Evolutionary conservation across 2,888 invertebrate species (phyloP).

Genomic region (Dynastes hyllus): DNA sequence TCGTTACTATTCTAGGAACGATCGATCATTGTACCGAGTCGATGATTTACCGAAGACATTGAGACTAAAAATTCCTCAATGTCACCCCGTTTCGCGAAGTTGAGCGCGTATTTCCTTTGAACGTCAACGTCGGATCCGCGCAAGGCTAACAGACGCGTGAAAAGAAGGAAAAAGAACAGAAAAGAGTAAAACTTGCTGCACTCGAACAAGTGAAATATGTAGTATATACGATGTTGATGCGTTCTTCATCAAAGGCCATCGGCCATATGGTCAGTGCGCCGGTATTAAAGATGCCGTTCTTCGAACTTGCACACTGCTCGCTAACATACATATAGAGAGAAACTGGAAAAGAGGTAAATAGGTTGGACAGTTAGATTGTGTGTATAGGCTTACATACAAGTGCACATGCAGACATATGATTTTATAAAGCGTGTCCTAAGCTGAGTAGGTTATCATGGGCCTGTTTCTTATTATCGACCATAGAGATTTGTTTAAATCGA

Average conservation of each 20-base stretch:
- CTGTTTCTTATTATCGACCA: too few species aligned
- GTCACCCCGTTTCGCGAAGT: conserved; percentile 27
- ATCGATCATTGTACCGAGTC: conserved; percentile 7
- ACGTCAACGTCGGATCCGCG: neutral
- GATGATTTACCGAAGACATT: neutral
- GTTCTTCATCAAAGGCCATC: conserved; percentile 43
- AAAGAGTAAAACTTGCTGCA: conserved; percentile 30
- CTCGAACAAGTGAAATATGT: conserved; percentile 39
- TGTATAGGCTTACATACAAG: conserved; percentile 14
- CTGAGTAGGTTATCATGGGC: too few species aligned
- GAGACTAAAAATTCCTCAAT: conserved; percentile 21
- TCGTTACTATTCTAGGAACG: conserved; percentile 4
- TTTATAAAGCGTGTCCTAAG: neutral
- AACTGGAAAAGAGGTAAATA: conserved; percentile 52
- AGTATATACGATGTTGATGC: conserved; percentile 21
- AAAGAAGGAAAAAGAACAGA: conserved; percentile 7
- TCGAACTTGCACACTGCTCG: conserved; percentile 34
- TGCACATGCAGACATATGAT: neutral
- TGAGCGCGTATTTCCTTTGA: neutral
- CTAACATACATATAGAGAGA: conserved; percentile 31
- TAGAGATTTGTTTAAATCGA: too few species aligned
- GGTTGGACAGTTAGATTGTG: conserved; percentile 50
- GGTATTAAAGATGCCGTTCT: conserved; percentile 44
- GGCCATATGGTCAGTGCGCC: conserved; percentile 37
- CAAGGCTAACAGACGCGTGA: conserved; percentile 27